A percentile compares a stretch with the other conserved stretches of the same genome.
Evolutionary conservation across 2,113 vertebrate species (phyloP).

Genomic region (Oreochromis aureus): DNA sequence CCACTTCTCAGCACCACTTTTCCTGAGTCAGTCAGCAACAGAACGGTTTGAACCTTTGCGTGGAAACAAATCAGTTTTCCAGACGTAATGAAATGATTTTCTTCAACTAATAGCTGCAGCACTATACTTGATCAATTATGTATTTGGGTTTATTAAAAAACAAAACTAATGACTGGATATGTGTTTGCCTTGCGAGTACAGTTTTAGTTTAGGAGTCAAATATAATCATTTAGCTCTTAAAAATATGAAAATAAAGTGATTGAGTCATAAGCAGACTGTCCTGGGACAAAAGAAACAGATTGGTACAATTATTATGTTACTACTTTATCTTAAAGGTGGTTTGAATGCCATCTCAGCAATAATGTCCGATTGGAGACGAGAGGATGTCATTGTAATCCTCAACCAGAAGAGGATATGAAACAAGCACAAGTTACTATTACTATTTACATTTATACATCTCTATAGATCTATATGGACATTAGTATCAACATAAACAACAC

Average conservation of each 20-base stretch:
- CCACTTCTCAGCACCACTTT: background rate
- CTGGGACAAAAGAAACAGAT: too few species aligned
- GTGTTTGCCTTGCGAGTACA: background rate
- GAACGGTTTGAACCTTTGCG: background rate
- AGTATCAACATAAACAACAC: background rate
- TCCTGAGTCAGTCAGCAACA: background rate
- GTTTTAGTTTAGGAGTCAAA: background rate
- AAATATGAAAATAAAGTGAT: background rate
- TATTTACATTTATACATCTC: too few species aligned
- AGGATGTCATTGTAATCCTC: background rate
- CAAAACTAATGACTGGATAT: background rate
- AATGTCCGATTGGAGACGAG: too few species aligned
- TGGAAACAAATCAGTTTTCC: background rate
- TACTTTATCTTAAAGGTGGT: too few species aligned
- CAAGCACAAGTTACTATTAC: background rate
- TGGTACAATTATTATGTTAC: rapidly evolving
- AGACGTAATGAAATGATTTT: background rate
- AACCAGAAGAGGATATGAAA: background rate
- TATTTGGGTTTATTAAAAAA: background rate
- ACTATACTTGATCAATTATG: background rate
- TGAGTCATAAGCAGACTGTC: too few species aligned
- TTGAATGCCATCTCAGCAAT: too few species aligned
- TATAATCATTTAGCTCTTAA: background rate
- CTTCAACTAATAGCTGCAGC: background rate
- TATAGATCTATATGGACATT: too few species aligned